Conservation (phyloP, 2,888 invertebrate genomes). For the Eumerus sabulonum region DNA sequence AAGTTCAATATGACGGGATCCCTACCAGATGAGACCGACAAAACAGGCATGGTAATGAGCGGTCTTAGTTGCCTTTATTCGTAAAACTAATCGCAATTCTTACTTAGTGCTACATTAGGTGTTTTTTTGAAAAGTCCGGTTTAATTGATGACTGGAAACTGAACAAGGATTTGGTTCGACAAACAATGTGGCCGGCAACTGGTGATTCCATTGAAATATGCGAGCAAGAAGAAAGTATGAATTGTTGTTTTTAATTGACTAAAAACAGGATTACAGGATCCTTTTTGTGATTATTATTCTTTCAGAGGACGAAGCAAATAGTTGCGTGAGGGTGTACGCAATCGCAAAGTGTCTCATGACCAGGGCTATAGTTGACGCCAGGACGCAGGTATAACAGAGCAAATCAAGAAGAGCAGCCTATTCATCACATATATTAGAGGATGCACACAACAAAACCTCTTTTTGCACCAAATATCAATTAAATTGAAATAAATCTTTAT, state of each 20-base stretch:
- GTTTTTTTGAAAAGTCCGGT: conserved; percentile 80
- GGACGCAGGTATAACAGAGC: too few relatives aligned
- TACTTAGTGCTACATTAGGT: conserved; percentile 81
- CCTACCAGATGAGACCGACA: conserved; percentile 81
- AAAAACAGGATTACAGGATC: background rate
- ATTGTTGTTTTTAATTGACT: background rate
- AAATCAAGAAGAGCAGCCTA: too few relatives aligned
- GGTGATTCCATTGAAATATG: conserved; percentile 76
- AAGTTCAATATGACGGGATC: conserved; percentile 81
- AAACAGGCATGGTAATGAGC: conserved; percentile 80
- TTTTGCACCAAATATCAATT: too few relatives aligned
- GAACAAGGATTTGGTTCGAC: conserved; percentile 78
- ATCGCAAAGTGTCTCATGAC: conserved; percentile 81
- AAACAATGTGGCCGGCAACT: conserved; percentile 77
- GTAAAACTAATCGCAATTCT: background rate
- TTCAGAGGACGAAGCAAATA: conserved; percentile 76
- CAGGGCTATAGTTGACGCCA: conserved; percentile 75
- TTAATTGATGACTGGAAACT: conserved; percentile 79
- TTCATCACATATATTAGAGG: too few relatives aligned
- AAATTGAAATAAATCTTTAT: too few relatives aligned
- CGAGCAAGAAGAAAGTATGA: conserved; percentile 73
- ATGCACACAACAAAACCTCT: too few relatives aligned
- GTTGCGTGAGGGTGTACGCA: conserved; percentile 80
- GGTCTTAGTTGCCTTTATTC: background rate
- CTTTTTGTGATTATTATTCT: background rate